These are phyloP conservation scores for Drosophila oshimai DNA, from an alignment of 1,140 invertebrate genomes.

Conservation along the genomic window DNA sequence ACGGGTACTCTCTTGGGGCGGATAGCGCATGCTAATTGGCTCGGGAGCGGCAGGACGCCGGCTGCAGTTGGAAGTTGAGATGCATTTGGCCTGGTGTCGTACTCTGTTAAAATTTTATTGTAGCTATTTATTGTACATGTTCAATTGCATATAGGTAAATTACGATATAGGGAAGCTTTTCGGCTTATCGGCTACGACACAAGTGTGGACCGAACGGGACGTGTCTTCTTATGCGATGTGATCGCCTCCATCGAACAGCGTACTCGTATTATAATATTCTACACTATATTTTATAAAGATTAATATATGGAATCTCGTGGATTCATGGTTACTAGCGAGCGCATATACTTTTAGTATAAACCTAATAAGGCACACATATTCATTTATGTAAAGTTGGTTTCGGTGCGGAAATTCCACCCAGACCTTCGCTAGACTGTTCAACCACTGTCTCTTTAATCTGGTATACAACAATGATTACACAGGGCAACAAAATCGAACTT, in stretches of 20 bases:
- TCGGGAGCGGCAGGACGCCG: not conserved
- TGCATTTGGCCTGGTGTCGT: not conserved
- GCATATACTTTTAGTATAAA: constrained; percentile 71
- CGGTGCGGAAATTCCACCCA: not conserved
- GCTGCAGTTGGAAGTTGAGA: not conserved
- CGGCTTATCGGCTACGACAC: constrained; percentile 13
- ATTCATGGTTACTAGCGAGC: constrained; percentile 14
- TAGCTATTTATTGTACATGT: constrained; percentile 68
- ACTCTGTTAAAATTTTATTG: constrained; percentile 59
- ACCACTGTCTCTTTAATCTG: constrained; percentile 9
- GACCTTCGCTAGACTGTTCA: constrained; percentile 7
- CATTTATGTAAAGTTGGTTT: constrained; percentile 60
- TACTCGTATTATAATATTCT: constrained; percentile 57
- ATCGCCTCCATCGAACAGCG: constrained; percentile 2
- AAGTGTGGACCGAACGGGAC: constrained; percentile 37
- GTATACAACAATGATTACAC: constrained; percentile 7
- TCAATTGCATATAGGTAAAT: constrained; percentile 37
- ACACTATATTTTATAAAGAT: constrained; percentile 54
- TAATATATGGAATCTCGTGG: constrained; percentile 8
- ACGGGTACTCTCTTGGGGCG: not conserved
- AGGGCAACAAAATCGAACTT: too few species aligned
- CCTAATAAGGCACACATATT: constrained; percentile 82
- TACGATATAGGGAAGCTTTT: constrained; percentile 8
- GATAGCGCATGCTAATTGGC: not conserved
- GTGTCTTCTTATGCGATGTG: constrained; percentile 21